These are phyloP conservation scores for Uloborus diversus DNA, from an alignment of 1,140 invertebrate species.

Conservation along the genomic window DNA sequence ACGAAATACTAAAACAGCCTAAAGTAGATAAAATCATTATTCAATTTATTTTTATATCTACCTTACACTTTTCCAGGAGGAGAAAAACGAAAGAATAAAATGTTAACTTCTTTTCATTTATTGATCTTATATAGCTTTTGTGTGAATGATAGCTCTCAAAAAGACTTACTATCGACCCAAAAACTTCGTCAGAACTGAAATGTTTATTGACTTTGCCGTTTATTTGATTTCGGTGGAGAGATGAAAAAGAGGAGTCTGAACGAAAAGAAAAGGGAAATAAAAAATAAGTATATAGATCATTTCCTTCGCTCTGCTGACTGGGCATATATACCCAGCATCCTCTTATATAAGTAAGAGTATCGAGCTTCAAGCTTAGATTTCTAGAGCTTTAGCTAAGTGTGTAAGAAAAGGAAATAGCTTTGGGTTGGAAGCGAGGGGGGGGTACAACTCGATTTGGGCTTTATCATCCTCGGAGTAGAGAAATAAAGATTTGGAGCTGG, in stretches of 20 bases:
- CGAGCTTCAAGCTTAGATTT: slow-evolving; percentile 31
- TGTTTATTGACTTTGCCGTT: slow-evolving; percentile 53
- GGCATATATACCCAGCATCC: slow-evolving; percentile 18
- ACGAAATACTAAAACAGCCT: background rate
- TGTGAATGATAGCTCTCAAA: slow-evolving; percentile 8
- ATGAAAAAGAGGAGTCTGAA: background rate
- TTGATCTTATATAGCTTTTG: slow-evolving; percentile 39
- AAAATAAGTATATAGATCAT: slow-evolving; percentile 37
- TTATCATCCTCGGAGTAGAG: slow-evolving; percentile 9
- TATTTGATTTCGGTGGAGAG: slow-evolving; percentile 47
- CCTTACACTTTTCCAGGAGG: background rate
- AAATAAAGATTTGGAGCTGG: slow-evolving; percentile 4
- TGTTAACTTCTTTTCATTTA: slow-evolving; percentile 13
- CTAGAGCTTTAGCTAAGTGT: slow-evolving; percentile 9
- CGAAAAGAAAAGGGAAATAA: background rate
- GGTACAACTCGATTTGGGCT: slow-evolving; percentile 17
- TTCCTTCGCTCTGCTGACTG: slow-evolving; percentile 24
- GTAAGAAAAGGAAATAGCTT: slow-evolving; percentile 6
- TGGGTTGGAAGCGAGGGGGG: background rate
- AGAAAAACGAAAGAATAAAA: background rate
- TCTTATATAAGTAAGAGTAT: slow-evolving; percentile 31
- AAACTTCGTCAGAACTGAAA: slow-evolving; percentile 9
- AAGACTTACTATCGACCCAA: background rate
- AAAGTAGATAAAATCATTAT: slow-evolving; percentile 28
- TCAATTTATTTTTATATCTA: slow-evolving; percentile 14